A percentile compares a stretch with the other conserved stretches of the same genome.
Evolutionary conservation across 2,888 invertebrate species (phyloP).

Genomic region (Temnothorax unifasciatus): DNA sequence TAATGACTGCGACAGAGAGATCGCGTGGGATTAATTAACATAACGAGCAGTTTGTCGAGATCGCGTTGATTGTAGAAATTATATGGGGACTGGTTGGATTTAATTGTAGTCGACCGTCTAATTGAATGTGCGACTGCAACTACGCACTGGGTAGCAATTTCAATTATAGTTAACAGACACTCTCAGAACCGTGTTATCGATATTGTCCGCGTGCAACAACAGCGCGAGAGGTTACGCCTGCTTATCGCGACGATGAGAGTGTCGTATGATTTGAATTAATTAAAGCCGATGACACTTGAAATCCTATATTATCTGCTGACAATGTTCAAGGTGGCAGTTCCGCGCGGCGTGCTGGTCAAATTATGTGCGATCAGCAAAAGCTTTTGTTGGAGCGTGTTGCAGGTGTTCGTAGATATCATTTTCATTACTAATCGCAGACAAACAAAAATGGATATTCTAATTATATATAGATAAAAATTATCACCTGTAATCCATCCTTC

Average conservation of each 20-base stretch:
- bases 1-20: constrained; percentile 3
- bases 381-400: constrained; percentile 56
- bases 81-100: not conserved
- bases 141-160: not conserved
- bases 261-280: constrained; percentile 47
- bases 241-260: constrained; percentile 27
- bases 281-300: constrained; percentile 53
- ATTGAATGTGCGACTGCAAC: not conserved
- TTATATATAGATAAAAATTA: not conserved
- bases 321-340: constrained; percentile 35
- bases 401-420: constrained; percentile 16
- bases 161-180: not conserved
- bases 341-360: constrained; percentile 58
- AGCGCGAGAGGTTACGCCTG: not conserved
- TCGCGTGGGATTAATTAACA: constrained; percentile 24
- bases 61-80: not conserved
- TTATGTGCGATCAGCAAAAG: constrained; percentile 70
- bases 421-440: not conserved
- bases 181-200: not conserved
- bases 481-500: not conserved
- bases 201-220: constrained; percentile 19
- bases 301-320: constrained; percentile 56
- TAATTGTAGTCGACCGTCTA: not conserved
- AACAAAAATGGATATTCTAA: constrained; percentile 27
- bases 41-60: constrained; percentile 16